phyloP scores from a whole-genome alignment of 2,888 invertebrate species.

The Nebria brevicollis region DNA sequence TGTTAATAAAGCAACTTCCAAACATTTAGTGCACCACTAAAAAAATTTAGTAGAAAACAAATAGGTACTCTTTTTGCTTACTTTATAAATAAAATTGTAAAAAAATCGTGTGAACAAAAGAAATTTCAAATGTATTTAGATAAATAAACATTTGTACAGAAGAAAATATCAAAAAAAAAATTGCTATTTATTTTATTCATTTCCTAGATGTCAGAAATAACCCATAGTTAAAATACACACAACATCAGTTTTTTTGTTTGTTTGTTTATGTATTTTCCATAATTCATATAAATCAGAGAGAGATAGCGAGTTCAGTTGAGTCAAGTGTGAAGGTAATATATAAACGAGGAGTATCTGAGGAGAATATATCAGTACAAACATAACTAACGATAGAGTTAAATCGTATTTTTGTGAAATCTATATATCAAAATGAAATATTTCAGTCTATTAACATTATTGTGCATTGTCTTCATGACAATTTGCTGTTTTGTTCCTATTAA shows the following conservation, averaged over 20 bases:
- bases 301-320: not conserved
- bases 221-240: not conserved
- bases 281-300: not conserved
- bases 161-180: too few species aligned
- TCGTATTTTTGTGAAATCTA: not conserved
- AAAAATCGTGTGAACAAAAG: too few species aligned
- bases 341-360: not conserved
- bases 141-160: too few species aligned
- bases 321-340: not conserved
- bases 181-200: not conserved
- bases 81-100: too few species aligned
- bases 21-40: too few species aligned
- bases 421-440: conserved; percentile 35
- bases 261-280: not conserved
- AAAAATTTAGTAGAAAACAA: too few species aligned
- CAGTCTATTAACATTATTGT: conserved; percentile 25
- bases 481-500: not conserved
- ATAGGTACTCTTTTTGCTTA: too few species aligned
- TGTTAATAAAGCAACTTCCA: too few species aligned
- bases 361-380: not conserved
- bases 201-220: not conserved
- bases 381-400: not conserved
- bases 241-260: not conserved
- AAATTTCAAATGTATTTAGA: too few species aligned
- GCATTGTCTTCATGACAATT: not conserved